phyloP scores from a whole-genome alignment of 2,797 vertebrate species.

The Poeciliopsis gracilis region DNA sequence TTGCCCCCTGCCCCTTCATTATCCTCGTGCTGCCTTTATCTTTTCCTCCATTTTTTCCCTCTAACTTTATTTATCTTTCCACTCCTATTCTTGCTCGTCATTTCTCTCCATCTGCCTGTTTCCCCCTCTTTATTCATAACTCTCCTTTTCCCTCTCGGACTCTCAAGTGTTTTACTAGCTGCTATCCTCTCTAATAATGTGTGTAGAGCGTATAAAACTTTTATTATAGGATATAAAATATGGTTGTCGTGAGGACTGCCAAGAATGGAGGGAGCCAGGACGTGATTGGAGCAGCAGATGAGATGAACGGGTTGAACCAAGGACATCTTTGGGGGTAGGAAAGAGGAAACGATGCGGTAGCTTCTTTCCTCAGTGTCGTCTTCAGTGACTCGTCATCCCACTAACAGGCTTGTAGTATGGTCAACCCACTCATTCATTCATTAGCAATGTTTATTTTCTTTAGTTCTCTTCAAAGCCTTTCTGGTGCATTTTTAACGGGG shows the following conservation, averaged over 20 bases:
- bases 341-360: conserved; percentile 33
- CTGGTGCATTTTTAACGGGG: conserved; percentile 18
- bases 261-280: conserved; percentile 50
- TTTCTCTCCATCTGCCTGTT: conserved; percentile 22
- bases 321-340: conserved; percentile 58
- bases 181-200: conserved; percentile 82
- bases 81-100: conserved; percentile 8
- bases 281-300: conserved; percentile 72
- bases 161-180: conserved; percentile 79
- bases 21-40: conserved; percentile 40
- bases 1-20: conserved; percentile 30
- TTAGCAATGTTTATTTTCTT: conserved; percentile 40
- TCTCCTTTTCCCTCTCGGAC: conserved; percentile 58
- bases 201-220: conserved; percentile 82
- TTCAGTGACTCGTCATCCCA: conserved; percentile 32
- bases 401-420: conserved; percentile 39
- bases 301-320: conserved; percentile 64
- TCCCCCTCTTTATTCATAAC: conserved; percentile 64
- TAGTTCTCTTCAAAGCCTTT: conserved; percentile 26
- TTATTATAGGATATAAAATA: conserved; percentile 80
- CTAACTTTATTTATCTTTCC: conserved; percentile 32
- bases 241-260: conserved; percentile 73
- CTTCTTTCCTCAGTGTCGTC: background rate
- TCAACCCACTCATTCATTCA: conserved; percentile 38
- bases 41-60: conserved; percentile 13